Percentiles rank a stretch among this genome's conserved stretches.
These are phyloP conservation scores for Megalopta genalis DNA, from an alignment of 1,140 invertebrate species.

Conservation along the genomic window DNA sequence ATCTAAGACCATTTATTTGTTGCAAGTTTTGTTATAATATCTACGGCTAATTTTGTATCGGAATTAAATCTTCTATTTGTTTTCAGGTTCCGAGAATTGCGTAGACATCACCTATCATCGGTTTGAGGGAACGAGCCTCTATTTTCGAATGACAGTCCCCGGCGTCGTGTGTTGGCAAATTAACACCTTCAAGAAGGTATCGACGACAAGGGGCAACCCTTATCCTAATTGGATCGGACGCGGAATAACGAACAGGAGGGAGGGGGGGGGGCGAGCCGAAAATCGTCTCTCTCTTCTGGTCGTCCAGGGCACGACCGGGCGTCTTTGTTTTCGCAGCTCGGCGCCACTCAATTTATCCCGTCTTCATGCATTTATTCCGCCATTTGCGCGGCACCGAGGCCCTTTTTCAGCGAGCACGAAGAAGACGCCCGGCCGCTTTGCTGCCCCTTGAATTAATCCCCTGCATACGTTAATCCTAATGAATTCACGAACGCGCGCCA, in stretches of 20 bases:
- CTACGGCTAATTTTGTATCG: too few relatives aligned
- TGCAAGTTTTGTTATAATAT: too few relatives aligned
- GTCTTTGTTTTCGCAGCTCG: conserved; percentile 41
- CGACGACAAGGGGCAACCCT: too few relatives aligned
- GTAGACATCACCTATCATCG: too few relatives aligned
- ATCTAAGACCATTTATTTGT: too few relatives aligned
- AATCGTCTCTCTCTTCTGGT: neutral
- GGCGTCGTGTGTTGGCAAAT: neutral
- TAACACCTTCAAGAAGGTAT: conserved; percentile 2
- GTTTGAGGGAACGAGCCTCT: too few relatives aligned
- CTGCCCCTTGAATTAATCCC: conserved; percentile 77
- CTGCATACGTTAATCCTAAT: conserved; percentile 75
- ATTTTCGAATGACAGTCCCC: too few relatives aligned
- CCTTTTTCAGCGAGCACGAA: conserved; percentile 58
- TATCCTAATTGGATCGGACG: conserved; percentile 11
- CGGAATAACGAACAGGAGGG: neutral
- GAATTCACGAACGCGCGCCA: conserved; percentile 71
- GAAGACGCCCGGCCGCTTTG: conserved; percentile 72
- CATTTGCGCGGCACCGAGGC: conserved; percentile 50
- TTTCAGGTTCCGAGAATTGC: too few relatives aligned
- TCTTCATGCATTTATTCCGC: conserved; percentile 65
- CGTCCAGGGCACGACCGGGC: neutral
- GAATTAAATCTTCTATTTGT: too few relatives aligned
- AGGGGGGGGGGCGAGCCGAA: neutral
- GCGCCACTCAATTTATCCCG: conserved; percentile 40